phyloP scores from a whole-genome alignment of 2,888 invertebrate species.

The Zele albiditarsus region DNA sequence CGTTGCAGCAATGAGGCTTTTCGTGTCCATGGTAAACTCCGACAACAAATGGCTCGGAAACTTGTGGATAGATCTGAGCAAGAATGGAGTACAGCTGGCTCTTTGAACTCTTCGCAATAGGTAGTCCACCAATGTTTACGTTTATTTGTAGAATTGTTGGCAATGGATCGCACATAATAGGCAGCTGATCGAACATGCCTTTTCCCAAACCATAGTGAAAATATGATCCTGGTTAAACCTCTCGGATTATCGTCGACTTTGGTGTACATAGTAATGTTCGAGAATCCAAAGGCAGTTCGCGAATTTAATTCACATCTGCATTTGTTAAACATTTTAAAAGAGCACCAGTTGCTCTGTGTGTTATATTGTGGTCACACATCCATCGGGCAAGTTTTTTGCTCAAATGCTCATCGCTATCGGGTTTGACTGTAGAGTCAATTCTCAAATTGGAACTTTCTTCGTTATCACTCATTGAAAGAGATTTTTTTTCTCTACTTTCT shows the following conservation, averaged over 20 bases:
- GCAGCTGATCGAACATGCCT: neutral
- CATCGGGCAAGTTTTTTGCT: too few relatives aligned
- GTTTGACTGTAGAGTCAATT: too few relatives aligned
- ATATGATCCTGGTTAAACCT: constrained; percentile 16
- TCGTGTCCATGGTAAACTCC: constrained; percentile 42
- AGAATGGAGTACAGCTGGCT: constrained; percentile 51
- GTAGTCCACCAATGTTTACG: constrained; percentile 43
- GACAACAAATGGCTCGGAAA: constrained; percentile 40
- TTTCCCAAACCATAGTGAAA: constrained; percentile 15
- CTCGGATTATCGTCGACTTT: neutral
- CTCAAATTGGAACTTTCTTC: too few relatives aligned
- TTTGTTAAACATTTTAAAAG: too few relatives aligned
- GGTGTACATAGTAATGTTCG: constrained; percentile 17
- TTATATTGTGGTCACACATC: too few relatives aligned
- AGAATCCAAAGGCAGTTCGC: constrained; percentile 19
- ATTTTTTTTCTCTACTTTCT: too few relatives aligned
- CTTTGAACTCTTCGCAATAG: constrained; percentile 45
- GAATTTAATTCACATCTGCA: too few relatives aligned
- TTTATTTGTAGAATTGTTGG: constrained; percentile 39
- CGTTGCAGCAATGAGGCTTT: constrained; percentile 37
- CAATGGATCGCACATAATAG: constrained; percentile 49
- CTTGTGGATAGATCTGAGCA: constrained; percentile 35
- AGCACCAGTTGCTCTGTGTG: too few relatives aligned
- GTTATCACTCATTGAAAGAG: too few relatives aligned
- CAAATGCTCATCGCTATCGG: too few relatives aligned